Base-by-base conservation (phyloP, 2,113 vertebrate species). In the Catharus minimus region DNA sequence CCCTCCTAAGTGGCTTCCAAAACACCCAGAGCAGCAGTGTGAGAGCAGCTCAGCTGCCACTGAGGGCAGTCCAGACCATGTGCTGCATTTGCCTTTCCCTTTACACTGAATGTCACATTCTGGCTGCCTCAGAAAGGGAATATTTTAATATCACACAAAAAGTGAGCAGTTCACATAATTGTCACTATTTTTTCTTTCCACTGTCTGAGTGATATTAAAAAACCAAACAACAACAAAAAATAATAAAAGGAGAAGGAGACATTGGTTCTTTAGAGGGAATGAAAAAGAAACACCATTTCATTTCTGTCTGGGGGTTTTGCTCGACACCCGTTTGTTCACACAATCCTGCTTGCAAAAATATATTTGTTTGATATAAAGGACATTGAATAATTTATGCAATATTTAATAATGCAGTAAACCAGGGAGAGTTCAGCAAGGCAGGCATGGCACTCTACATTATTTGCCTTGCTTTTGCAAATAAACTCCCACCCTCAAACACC, bases 361-460 rank as follows among this genome's bases (percentile, higher is more conserved):
- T 95, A 95, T 94, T 95, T 95, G 96, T 98, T 98, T 98, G 92
- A 98, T 97, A 97, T 84, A 95, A 98, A 98, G 92, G 90, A 88
- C 82, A 84, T 88, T 98, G 96, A 98, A 99, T 99, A 97, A 98
- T 98, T 98, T 96, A 98, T 97, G 86, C 88, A 94, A 98, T 97
- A 98, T 98, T 99, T 98, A 98, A 98, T 98, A 98, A 98, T 98
- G 98, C 97, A 98, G 92, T 96, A 97, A 98, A 98, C 96, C 91
- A 93, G 95, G 94, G 95, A 97, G 96, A 97, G 95, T 97, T 97
- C 91, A 96, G 96, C 97, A 89, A 96, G 94, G 97, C 95, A 98
- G 96, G 95, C 95, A 92, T 67, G 94, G 95, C 93, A 95, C 93
- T 95, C 81, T 97, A 95, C 96, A 95, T 95, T 96, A 97, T 97